phyloP scores from a whole-genome alignment of 2,797 vertebrate genomes.

The Sebastes miniatus region DNA sequence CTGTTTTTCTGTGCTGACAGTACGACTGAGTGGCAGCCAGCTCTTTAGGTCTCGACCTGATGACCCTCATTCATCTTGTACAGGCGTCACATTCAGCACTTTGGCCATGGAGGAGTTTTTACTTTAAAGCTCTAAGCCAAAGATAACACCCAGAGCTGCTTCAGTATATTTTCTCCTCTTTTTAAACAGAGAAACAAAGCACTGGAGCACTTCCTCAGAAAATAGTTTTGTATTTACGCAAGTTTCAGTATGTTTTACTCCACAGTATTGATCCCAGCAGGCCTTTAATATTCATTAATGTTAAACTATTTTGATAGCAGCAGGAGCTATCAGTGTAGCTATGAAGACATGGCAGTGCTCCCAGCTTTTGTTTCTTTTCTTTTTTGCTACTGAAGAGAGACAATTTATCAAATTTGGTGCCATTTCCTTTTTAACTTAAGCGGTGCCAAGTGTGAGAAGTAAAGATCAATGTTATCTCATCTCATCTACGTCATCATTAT shows the following conservation, averaged over 20 bases:
- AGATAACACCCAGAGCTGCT: slow-evolving; percentile 28
- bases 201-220: slow-evolving; percentile 18
- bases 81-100: slow-evolving; percentile 11
- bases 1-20: slow-evolving; percentile 5
- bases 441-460: background rate
- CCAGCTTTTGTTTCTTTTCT: background rate
- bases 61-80: slow-evolving; percentile 21
- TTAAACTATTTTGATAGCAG: background rate
- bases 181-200: slow-evolving; percentile 10
- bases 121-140: slow-evolving; percentile 31
- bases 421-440: background rate
- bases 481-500: background rate
- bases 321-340: background rate
- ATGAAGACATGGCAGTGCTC: background rate
- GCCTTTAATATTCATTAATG: background rate
- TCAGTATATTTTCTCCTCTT: slow-evolving; percentile 24
- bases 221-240: slow-evolving; percentile 11
- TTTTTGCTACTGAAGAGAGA: background rate
- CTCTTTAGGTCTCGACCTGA: background rate
- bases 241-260: background rate
- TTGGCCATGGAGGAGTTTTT: background rate
- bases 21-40: slow-evolving; percentile 7
- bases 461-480: background rate
- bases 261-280: background rate
- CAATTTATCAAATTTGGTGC: background rate